A percentile compares a stretch with the other conserved stretches of the same genome.
Evolutionary conservation across 2,797 vertebrate genomes (phyloP).

Genomic region (Alcedo atthis): DNA sequence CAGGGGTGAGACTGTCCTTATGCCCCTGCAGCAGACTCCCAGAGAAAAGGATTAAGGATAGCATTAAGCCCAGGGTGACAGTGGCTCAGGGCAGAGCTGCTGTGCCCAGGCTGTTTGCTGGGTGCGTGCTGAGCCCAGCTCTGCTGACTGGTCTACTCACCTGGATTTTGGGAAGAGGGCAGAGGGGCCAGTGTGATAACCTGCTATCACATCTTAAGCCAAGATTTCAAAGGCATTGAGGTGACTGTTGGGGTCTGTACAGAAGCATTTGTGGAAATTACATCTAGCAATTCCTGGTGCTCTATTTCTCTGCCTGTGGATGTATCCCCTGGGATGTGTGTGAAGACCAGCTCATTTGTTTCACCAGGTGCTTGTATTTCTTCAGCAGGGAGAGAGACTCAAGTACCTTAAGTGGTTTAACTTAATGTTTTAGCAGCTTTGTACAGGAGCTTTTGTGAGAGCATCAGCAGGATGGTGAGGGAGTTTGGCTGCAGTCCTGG

Average conservation of each 20-base stretch:
- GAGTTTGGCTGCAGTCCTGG: neutral
- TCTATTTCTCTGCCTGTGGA: rapidly evolving
- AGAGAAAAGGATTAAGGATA: neutral
- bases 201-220: neutral
- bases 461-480: neutral
- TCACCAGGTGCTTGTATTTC: rapidly evolving
- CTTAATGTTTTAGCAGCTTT: neutral
- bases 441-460: neutral
- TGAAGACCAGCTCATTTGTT: neutral
- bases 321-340: neutral
- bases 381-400: neutral
- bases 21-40: rapidly evolving
- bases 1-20: neutral
- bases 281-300: neutral
- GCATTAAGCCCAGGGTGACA: neutral
- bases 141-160: neutral
- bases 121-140: neutral
- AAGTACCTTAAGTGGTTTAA: neutral
- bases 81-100: too few species aligned
- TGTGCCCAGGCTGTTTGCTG: neutral
- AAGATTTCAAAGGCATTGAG: neutral
- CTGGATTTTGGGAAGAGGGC: neutral
- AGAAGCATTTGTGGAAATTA: neutral
- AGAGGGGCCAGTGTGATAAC: neutral
- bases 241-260: neutral